Base-by-base conservation (phyloP, 2,113 vertebrate genomes). In the Andinoacara biseriatus region DNA sequence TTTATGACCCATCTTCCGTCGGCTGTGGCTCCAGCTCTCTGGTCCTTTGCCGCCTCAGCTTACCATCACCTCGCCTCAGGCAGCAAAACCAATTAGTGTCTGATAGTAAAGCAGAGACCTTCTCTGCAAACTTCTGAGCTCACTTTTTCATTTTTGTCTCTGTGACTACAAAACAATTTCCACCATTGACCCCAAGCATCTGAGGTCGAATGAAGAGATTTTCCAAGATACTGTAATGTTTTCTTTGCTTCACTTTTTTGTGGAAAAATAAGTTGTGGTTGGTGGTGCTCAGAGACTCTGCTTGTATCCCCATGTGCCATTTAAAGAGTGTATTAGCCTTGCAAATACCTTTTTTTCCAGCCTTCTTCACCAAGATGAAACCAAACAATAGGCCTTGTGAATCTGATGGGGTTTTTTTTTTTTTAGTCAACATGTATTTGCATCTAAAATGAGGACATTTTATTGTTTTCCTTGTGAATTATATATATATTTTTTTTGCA, bases 41-140 rank as follows among this genome's bases (percentile, higher is more conserved):
- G 67, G 46, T 18, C 67, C 46, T 54, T 14, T 72, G 67, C 46
- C 3, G 1, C 26, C 1, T 72, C 18, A 33, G 24, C 43, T 59
- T 79, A 54, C 69, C 46, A 56, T 80, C 85, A 61, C 61, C 46
- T 76, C 11, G 56, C 86, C 82, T 78, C 74, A 33, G 82, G 78
- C 82, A 78, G 74, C 82, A 60, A 72, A 72, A 72, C 67, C 75
- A 85, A 85, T 85, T 78, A 85, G 79, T 74, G 54, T 74, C 33
- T 11, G 65, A 85, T 43, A 77, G 82, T 62, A 58, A 76, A 82
- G 59, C 61, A 49, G 56, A 69, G 18, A 57, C 59, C 58, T 33
- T 61, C 59, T 75, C 58, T 46, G 14, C 10, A 62, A 63, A 65
- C 61, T 22, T 22, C 75, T 58, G 2, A 46, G 58, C 63, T 60